phyloP scores from a whole-genome alignment of 2,797 vertebrate species.

The Mus caroli region DNA sequence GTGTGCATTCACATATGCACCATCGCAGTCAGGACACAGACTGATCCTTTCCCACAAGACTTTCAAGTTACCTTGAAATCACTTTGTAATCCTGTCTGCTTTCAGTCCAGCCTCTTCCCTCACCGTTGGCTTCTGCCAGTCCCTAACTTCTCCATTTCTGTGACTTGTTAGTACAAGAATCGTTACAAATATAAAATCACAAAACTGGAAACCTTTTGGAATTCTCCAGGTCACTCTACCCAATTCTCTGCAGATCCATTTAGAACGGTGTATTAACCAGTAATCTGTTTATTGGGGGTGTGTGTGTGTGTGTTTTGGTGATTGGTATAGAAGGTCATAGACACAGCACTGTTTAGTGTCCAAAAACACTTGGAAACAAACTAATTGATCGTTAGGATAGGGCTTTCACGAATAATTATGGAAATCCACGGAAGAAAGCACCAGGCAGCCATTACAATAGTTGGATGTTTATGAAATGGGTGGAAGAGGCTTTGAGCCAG shows the following conservation, averaged over 20 bases:
- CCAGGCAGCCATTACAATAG: background rate
- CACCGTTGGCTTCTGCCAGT: background rate
- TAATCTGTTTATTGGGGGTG: background rate
- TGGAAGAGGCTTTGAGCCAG: background rate
- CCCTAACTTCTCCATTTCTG: background rate
- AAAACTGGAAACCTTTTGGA: background rate
- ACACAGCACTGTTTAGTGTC: background rate
- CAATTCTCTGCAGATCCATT: background rate
- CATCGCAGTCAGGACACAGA: background rate
- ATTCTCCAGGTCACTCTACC: background rate
- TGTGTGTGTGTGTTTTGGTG: background rate
- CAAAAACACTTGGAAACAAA: background rate
- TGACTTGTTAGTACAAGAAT: background rate
- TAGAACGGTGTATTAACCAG: background rate
- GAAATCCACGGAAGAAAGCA: slow-evolving; percentile 11
- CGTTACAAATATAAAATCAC: background rate
- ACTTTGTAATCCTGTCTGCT: background rate
- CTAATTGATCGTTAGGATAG: slow-evolving; percentile 7
- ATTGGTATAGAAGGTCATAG: background rate
- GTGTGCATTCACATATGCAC: background rate
- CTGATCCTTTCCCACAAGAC: background rate
- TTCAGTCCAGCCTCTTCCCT: background rate
- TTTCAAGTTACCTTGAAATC: background rate
- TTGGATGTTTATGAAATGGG: background rate
- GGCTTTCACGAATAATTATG: slow-evolving; percentile 46